Conservation (phyloP, 2,888 invertebrate species). For the Melangyna quadrimaculata region DNA sequence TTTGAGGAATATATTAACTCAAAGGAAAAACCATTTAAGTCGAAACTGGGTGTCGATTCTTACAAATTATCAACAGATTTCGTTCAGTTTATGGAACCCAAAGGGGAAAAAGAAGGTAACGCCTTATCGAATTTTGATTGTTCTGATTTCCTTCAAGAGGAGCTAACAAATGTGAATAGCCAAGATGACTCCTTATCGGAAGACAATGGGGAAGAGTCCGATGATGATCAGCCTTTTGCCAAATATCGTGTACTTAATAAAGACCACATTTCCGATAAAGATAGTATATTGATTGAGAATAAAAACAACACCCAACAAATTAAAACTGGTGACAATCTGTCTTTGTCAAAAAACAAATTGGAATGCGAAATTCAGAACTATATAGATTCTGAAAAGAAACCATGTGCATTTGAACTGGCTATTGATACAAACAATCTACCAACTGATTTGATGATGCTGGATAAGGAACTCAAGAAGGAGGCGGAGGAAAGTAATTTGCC, state of each 20-base stretch:
- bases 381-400: too few species aligned
- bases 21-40: conserved; percentile 71
- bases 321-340: conserved; percentile 74
- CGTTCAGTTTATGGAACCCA: background rate
- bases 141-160: background rate
- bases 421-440: too few species aligned
- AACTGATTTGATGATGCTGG: too few species aligned
- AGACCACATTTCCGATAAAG: conserved; percentile 68
- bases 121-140: background rate
- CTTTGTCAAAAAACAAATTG: conserved; percentile 76
- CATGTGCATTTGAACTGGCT: too few species aligned
- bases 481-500: too few species aligned
- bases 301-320: conserved; percentile 41
- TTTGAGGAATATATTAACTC: conserved; percentile 76
- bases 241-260: conserved; percentile 51
- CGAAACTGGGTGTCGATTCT: background rate
- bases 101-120: background rate
- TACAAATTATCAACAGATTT: background rate
- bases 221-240: conserved; percentile 39
- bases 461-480: too few species aligned
- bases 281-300: conserved; percentile 72
- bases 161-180: background rate
- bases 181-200: conserved; percentile 37
- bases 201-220: conserved; percentile 35
- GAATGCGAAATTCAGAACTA: conserved; percentile 79